These are phyloP conservation scores for Phyllotreta cruciferae DNA, from an alignment of 2,888 invertebrate genomes.

Conservation along the genomic window DNA sequence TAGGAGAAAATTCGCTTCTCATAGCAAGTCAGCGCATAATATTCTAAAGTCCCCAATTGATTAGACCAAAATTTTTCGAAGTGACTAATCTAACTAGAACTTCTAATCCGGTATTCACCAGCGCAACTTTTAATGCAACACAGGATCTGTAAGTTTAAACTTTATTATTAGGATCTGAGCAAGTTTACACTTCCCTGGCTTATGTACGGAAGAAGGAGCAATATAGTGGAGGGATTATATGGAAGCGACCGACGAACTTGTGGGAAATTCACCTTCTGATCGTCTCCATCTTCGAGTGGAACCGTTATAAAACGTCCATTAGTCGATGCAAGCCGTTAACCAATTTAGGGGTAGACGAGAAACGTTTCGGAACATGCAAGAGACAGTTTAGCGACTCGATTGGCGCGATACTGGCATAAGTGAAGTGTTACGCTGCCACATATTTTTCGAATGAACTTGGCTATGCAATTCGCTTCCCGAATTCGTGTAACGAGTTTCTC, in stretches of 20 bases:
- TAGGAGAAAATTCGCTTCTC: no score
- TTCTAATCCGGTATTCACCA: conserved; percentile 10
- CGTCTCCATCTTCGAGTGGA: conserved; percentile 13
- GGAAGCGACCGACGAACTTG: conserved; percentile 21
- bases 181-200: conserved; percentile 21
- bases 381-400: conserved; percentile 8
- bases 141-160: conserved; percentile 21
- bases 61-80: conserved; percentile 3
- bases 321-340: conserved; percentile 23
- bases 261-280: conserved; percentile 26
- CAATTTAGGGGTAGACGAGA: conserved; percentile 20
- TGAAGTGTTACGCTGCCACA: neutral
- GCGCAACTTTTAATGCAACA: conserved; percentile 1
- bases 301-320: conserved; percentile 21
- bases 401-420: conserved; percentile 1
- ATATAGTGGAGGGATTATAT: conserved; percentile 21
- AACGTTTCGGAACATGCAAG: conserved; percentile 11
- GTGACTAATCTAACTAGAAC: neutral
- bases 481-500: no score
- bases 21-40: no score
- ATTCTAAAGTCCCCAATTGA: neutral
- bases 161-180: conserved; percentile 16
- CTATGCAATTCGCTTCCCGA: no score
- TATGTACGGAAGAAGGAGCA: conserved; percentile 19
- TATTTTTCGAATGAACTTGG: conserved; percentile 1